Evolutionary conservation across 2,113 vertebrate species (phyloP), one percentile per base, ranked within the genome.

Genomic region (Gorsachius goisagi): DNA sequence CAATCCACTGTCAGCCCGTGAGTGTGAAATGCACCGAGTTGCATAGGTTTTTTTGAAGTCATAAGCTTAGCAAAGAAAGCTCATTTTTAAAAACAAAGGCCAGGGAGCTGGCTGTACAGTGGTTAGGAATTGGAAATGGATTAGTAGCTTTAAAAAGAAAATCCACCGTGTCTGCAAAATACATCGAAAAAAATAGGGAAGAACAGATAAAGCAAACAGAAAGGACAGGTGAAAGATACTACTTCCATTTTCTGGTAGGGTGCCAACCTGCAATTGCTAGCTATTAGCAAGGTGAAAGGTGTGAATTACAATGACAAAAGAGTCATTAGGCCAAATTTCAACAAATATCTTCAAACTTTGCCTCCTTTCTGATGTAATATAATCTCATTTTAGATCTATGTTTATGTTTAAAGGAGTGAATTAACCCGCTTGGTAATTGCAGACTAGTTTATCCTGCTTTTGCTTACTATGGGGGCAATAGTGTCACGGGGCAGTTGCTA

Each of bases 361-460:
- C 50, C 50, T 75, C 72, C 69, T 91, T 96, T 96, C 93, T 93
- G 77, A 95, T 87, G 84, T 78, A 63, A 89, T 22, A 72, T 58
- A 89, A 96, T 96, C 87, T 97, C 69, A 41, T 75, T 94, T 92
- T 64, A 85, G 69, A 95, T 93, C 96, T 95, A 10, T 73, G 74
- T 85, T 97, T 95, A 89, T 58, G 74, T 89, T 87, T 64, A 68
- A 94, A 75, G 93, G 80, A 87, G 35, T 2, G 58, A 89, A 81
- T 85, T 72, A 94, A 81, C 60, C 53, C 33, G 27, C 52, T 72
- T 39, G 21, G 52, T 89, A 94, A 94, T 64, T 89, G 87, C 56
- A 58, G 89, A 90, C 84, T 72, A 75, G 93, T 86, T 89, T 32
- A 87, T 94, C 95, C 87, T 91, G 93, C 86, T 91, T 80, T n/a